Evolutionary conservation across 2,797 vertebrate genomes (phyloP).

Genomic region (Alfaro cultratus): DNA sequence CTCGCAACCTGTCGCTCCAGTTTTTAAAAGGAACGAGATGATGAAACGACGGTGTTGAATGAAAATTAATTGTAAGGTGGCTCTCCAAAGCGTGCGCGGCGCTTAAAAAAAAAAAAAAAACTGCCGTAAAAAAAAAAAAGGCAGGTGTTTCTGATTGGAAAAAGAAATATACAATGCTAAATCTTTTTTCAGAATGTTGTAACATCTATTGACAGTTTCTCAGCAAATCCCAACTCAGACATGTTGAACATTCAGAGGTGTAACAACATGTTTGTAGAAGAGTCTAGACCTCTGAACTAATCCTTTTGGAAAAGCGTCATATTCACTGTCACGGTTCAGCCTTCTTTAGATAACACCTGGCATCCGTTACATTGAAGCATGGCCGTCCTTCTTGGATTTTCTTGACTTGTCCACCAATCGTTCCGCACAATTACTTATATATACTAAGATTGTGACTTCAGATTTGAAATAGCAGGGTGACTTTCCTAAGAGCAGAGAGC

Average conservation of each 20-base stretch:
- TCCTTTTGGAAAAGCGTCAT: background rate
- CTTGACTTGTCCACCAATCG: background rate
- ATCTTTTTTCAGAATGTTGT: background rate
- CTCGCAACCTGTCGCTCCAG: conserved; percentile 1
- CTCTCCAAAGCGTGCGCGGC: background rate
- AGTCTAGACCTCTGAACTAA: background rate
- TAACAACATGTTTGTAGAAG: background rate
- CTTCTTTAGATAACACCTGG: background rate
- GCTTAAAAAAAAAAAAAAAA: background rate
- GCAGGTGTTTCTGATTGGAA: background rate
- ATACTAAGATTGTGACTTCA: background rate
- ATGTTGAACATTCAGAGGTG: background rate
- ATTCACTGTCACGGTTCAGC: background rate
- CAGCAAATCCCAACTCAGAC: background rate
- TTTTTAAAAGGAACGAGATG: background rate
- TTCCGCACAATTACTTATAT: background rate
- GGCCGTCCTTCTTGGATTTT: background rate
- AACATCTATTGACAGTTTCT: background rate
- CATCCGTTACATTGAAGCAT: background rate
- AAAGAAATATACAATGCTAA: background rate
- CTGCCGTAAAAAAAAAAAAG: background rate
- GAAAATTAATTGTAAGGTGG: conserved; percentile 7
- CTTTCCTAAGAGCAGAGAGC: background rate
- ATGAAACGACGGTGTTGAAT: background rate
- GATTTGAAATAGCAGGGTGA: background rate